A percentile compares a stretch with the other conserved stretches of the same genome.
Evolutionary conservation across 2,797 vertebrate genomes (phyloP).

Genomic region (Neoniphon sammara): DNA sequence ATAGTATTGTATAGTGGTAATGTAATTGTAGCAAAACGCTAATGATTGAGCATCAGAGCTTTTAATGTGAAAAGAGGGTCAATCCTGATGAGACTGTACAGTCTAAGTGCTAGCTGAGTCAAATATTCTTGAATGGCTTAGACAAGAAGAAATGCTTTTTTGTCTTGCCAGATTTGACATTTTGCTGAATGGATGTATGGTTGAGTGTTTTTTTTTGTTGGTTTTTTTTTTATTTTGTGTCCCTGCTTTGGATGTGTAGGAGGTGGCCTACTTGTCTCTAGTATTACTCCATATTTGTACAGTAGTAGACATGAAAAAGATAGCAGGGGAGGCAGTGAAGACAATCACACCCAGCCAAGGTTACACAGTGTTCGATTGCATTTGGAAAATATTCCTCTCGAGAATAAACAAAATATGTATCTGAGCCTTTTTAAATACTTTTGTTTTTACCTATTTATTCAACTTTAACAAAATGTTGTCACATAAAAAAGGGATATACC

Average conservation of each 20-base stretch:
- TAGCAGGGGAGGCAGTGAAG: neutral
- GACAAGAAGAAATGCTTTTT: conserved; percentile 32
- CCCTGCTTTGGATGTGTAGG: conserved; percentile 10
- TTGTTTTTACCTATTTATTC: conserved; percentile 12
- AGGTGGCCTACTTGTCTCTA: conserved; percentile 5
- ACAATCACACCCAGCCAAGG: conserved; percentile 8
- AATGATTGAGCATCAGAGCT: conserved; percentile 49
- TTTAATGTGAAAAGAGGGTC: conserved; percentile 21
- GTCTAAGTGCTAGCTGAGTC: conserved; percentile 34
- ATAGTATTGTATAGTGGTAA: conserved; percentile 36
- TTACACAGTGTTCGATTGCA: conserved; percentile 32
- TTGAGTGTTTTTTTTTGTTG: conserved; percentile 37
- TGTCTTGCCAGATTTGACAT: conserved; percentile 4
- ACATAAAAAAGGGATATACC: neutral
- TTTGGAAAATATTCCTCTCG: conserved; percentile 30
- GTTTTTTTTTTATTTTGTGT: neutral
- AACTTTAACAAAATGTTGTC: neutral
- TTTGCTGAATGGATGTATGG: conserved; percentile 32
- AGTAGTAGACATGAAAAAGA: conserved; percentile 30
- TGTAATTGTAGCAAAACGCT: conserved; percentile 35
- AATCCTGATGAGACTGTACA: conserved; percentile 29
- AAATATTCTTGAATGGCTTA: conserved; percentile 1
- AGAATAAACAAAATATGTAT: conserved; percentile 55
- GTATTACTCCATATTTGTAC: conserved; percentile 46
- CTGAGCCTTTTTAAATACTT: conserved; percentile 4